phyloP scores from a whole-genome alignment of 2,888 invertebrate genomes.

The Amphiduros pacificus region DNA sequence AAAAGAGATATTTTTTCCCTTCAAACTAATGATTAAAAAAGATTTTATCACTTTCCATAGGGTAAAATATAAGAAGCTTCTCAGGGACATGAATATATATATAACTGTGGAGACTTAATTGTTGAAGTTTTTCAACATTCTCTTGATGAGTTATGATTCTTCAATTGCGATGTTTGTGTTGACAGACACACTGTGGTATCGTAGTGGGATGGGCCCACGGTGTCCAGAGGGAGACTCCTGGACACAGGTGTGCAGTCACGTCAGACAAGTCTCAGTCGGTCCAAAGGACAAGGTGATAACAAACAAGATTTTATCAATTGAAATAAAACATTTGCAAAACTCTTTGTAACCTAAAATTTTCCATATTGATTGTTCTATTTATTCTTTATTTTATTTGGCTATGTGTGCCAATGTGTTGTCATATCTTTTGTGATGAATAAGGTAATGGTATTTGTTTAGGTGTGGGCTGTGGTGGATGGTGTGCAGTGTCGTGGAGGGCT shows the following conservation, averaged over 20 bases:
- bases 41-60: too few relatives aligned
- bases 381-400: not conserved
- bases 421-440: not conserved
- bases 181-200: conserved; percentile 8
- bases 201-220: not conserved
- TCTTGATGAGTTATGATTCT: not conserved
- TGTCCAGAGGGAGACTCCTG: conserved; percentile 11
- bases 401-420: not conserved
- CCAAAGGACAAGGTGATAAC: conserved; percentile 9
- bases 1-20: too few relatives aligned
- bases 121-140: not conserved
- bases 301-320: not conserved
- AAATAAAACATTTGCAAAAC: not conserved
- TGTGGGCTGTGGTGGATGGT: conserved; percentile 13
- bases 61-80: too few relatives aligned
- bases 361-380: not conserved
- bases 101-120: not conserved
- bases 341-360: too few relatives aligned
- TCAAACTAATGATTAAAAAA: too few relatives aligned
- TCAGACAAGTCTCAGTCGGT: conserved; percentile 7
- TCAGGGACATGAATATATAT: too few relatives aligned
- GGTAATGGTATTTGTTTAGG: not conserved
- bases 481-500: conserved; percentile 5
- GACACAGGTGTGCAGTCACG: not conserved
- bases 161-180: not conserved